Conservation (phyloP, 2,113 vertebrate genomes). For the Loxodonta africana region DNA sequence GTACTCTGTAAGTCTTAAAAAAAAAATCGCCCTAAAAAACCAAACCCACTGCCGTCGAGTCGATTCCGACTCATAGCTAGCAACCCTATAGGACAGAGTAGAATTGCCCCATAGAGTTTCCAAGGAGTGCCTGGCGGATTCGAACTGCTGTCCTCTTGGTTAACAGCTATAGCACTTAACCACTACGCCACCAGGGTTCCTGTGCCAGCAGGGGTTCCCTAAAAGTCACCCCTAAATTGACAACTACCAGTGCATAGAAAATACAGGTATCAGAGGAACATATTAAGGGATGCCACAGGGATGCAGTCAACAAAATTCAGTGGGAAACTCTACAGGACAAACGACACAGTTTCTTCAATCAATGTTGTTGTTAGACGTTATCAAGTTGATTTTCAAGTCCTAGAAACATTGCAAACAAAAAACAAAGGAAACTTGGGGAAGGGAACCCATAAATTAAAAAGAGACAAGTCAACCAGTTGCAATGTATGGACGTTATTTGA, state of each 20-base stretch:
- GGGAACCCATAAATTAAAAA: not conserved
- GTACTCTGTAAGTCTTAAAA: not conserved
- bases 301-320: not conserved
- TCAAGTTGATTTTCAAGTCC: too few species aligned
- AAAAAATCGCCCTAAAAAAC: not conserved
- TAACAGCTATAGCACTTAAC: too few species aligned
- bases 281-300: not conserved
- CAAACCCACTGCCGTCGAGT: too few species aligned
- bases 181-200: too few species aligned
- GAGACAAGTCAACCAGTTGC: too few species aligned
- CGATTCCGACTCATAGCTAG: too few species aligned
- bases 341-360: not conserved
- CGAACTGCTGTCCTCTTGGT: too few species aligned
- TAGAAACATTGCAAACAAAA: not conserved
- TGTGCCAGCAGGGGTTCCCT: too few species aligned
- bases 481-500: too few species aligned
- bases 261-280: not conserved
- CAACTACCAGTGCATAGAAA: not conserved
- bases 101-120: too few species aligned
- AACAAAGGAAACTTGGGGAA: not conserved
- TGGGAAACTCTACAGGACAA: not conserved
- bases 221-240: conserved; percentile 10
- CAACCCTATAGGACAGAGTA: too few species aligned
- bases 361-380: not conserved
- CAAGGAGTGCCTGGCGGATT: too few species aligned